Conservation (phyloP, 1,140 invertebrate genomes). For the Formica selysi region DNA sequence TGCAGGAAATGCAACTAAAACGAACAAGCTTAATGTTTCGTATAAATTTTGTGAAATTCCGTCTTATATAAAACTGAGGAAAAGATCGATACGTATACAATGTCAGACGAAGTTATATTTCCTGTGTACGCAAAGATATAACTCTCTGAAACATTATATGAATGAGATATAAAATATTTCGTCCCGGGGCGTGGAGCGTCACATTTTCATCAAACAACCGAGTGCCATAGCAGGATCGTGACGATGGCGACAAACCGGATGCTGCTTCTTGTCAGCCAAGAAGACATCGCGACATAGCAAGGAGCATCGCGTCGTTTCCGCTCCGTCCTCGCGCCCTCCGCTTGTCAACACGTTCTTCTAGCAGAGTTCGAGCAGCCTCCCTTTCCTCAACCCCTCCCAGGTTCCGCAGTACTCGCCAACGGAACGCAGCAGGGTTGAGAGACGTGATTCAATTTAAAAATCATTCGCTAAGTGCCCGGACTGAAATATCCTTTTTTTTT, state of each 20-base stretch:
- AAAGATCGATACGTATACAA: neutral
- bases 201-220: constrained; percentile 63
- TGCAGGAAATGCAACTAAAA: neutral
- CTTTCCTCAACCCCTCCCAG: neutral
- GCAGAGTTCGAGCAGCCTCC: constrained; percentile 17
- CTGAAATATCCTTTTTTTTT: constrained; percentile 51
- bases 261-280: constrained; percentile 60
- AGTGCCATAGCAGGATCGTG: constrained; percentile 50
- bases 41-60: neutral
- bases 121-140: neutral
- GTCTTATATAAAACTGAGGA: neutral
- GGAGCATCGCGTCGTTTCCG: constrained; percentile 31
- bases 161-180: constrained; percentile 34
- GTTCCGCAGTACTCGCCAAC: constrained; percentile 56
- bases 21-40: neutral
- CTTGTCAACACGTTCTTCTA: constrained; percentile 76
- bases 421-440: constrained; percentile 33
- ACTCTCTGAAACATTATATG: neutral
- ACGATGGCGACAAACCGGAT: constrained; percentile 45
- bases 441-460: constrained; percentile 82
- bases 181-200: neutral
- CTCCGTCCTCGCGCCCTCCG: constrained; percentile 34
- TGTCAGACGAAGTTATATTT: neutral
- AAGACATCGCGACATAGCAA: constrained; percentile 57
- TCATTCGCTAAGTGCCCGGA: constrained; percentile 81